Evolutionary conservation across 2,113 vertebrate genomes (phyloP).

Genomic region (Passer montanus): DNA sequence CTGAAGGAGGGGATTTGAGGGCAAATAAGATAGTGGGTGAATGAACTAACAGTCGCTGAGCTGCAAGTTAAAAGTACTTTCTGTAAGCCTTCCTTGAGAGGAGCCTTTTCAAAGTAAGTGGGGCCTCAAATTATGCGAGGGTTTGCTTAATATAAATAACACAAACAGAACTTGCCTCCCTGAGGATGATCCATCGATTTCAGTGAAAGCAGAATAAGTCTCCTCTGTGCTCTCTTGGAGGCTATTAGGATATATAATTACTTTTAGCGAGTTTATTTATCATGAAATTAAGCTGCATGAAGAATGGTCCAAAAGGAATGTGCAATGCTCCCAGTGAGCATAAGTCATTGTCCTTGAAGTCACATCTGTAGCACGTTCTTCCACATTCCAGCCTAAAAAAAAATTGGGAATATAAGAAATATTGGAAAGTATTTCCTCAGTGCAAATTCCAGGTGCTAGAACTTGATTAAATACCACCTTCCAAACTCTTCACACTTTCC

Average conservation of each 20-base stretch:
- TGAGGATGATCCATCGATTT: background rate
- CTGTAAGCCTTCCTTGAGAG: background rate
- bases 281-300: background rate
- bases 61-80: background rate
- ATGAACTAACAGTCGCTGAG: constrained; percentile 9
- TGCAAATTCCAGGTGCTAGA: background rate
- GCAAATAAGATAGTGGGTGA: background rate
- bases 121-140: fast-evolving
- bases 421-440: background rate
- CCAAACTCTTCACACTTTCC: background rate
- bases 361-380: background rate
- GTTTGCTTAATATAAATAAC: background rate
- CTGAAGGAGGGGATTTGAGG: background rate
- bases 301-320: background rate
- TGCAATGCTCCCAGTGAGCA: background rate
- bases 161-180: background rate
- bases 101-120: background rate
- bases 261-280: background rate
- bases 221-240: background rate
- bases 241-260: background rate
- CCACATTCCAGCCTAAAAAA: background rate
- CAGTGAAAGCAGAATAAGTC: background rate
- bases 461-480: background rate
- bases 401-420: background rate
- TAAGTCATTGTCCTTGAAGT: background rate